Evolutionary conservation across 2,797 vertebrate genomes (phyloP), one percentile per base, ranked within the genome.

Genomic region (Halcyon smyrnensis): DNA sequence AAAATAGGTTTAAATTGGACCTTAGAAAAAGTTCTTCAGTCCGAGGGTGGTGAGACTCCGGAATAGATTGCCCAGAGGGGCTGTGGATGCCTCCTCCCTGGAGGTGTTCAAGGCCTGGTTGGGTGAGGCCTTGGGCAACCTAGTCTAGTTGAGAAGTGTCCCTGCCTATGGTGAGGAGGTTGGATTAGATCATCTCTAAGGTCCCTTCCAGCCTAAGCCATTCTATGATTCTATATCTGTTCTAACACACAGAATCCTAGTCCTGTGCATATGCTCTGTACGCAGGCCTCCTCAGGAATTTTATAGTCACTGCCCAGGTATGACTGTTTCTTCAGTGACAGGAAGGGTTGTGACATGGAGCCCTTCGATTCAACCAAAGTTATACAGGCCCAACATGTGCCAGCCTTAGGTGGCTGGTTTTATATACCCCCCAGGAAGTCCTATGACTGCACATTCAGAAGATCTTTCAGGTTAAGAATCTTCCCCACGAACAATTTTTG

Each of bases 241-340:
- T 80, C 46, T 37, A 65, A n/a, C 2, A 50, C 27, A 48, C 3
- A 78, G 11, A 6, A 23, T 2, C 20, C 24, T 4, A 39, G 12
- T 13, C 50, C 56, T 56, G 65, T 13, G 9, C n/a, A 13, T 12
- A 36, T 0, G 0, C 4, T 79, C 25, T 41, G 15, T 6, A 59
- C 11, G 12, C 25, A 46, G 20, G 43, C 8, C 46, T 60, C 39
- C 62, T 84, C 20, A 15, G 45, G 71, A 94, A 70, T 27, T 16
- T 9, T 4, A n/a, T n/a, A 21, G 20, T 79, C 15, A 3, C 71
- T n/a, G 23, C 37, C 32, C 63, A 57, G 9, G 16, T 3, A 1
- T 6, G 11, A 43, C 28, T 32, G 11, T 23, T 89, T 18, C 63
- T 37, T 68, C 36, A 43, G 9, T 3, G 25, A 19, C 81, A 80